Evolutionary conservation across 2,888 invertebrate species (phyloP).

Genomic region (Agrochola lota): DNA sequence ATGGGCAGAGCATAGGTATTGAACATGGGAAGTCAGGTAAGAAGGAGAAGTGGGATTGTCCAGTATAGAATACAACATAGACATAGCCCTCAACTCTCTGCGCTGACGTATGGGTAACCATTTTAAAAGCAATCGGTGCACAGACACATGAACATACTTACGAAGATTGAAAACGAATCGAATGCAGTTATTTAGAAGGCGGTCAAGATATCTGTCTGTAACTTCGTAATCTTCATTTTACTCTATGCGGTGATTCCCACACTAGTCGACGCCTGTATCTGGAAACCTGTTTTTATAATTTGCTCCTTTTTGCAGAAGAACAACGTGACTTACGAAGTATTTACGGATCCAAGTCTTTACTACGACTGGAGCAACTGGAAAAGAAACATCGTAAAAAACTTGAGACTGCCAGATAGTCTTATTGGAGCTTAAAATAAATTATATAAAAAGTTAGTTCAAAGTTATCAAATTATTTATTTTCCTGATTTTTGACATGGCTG

Average conservation of each 20-base stretch:
- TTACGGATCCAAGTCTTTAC: conserved; percentile 93
- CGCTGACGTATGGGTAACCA: too few species aligned
- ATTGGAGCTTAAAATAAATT: conserved; percentile 31
- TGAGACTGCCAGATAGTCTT: conserved; percentile 28
- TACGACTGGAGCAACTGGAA: conserved; percentile 78
- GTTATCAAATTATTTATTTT: background rate
- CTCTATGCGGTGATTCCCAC: background rate
- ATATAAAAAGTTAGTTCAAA: too few species aligned
- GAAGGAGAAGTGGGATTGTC: too few species aligned
- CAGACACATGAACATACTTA: too few species aligned
- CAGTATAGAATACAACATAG: too few species aligned
- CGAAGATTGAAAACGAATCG: too few species aligned
- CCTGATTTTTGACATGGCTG: background rate
- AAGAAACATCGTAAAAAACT: conserved; percentile 51
- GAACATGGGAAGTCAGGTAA: too few species aligned
- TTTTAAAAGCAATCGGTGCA: too few species aligned
- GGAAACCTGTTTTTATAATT: background rate
- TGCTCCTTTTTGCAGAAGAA: conserved; percentile 81
- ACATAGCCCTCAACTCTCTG: too few species aligned
- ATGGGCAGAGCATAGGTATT: too few species aligned
- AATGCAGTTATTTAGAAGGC: too few species aligned
- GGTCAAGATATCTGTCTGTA: background rate
- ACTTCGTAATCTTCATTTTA: background rate
- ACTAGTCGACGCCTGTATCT: background rate
- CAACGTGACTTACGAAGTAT: conserved; percentile 94